Evolutionary conservation across 2,888 invertebrate species (phyloP).

Genomic region (Pyralis farinalis): DNA sequence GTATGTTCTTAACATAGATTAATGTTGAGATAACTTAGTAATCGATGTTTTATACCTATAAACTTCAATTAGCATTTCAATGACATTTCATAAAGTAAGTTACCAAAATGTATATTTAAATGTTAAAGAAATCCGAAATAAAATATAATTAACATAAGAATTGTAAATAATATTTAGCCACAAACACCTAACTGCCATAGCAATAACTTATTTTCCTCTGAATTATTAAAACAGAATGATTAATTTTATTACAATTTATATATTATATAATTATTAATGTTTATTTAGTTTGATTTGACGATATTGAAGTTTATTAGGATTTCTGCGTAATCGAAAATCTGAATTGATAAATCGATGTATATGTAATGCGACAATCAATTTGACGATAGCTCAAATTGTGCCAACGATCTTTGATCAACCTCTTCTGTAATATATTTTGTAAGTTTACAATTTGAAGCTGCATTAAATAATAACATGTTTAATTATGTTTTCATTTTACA

Average conservation of each 20-base stretch:
- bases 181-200: conserved; percentile 5
- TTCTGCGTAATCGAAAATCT: not conserved
- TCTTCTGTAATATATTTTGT: conserved; percentile 58
- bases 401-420: conserved; percentile 45
- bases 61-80: conserved; percentile 12
- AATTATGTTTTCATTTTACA: conserved; percentile 33
- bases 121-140: not conserved
- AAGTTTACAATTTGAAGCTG: conserved; percentile 58
- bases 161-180: conserved; percentile 4
- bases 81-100: conserved; percentile 8
- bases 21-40: conserved; percentile 15
- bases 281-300: too few species aligned
- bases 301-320: too few species aligned
- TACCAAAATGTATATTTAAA: not conserved
- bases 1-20: conserved; percentile 8
- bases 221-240: too few species aligned
- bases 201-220: not conserved
- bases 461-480: conserved; percentile 60
- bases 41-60: conserved; percentile 32
- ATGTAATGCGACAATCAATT: conserved; percentile 3
- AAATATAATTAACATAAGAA: not conserved
- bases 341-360: conserved; percentile 2
- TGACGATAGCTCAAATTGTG: conserved; percentile 44
- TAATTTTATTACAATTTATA: too few species aligned
- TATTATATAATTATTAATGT: too few species aligned